Percentiles rank a stretch among this genome's conserved stretches.
These are phyloP conservation scores for Thyatira batis DNA, from an alignment of 2,888 invertebrate species.

Conservation along the genomic window DNA sequence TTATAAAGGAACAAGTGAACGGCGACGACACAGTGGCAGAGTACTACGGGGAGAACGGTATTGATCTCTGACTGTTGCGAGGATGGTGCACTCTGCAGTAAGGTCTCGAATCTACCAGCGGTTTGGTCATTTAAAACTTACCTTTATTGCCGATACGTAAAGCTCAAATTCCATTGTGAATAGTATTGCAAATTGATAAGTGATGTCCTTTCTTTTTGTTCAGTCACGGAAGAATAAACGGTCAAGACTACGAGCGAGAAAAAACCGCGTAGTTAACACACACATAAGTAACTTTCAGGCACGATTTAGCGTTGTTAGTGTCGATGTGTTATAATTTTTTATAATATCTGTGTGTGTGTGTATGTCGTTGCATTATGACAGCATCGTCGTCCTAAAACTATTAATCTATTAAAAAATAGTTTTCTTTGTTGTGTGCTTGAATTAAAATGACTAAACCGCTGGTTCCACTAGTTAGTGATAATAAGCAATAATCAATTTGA, in stretches of 20 bases:
- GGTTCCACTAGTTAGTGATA: neutral
- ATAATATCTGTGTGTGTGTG: neutral
- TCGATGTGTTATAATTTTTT: neutral
- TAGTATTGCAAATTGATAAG: too few species aligned
- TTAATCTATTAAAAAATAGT: neutral
- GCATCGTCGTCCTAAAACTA: too few species aligned
- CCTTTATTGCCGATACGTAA: neutral
- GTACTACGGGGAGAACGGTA: constrained; percentile 58
- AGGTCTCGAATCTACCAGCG: constrained; percentile 17
- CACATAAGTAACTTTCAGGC: neutral
- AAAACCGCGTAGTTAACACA: neutral
- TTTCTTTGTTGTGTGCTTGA: neutral
- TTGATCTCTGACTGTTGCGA: constrained; percentile 73
- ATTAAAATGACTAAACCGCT: neutral
- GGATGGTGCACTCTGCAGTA: constrained; percentile 81
- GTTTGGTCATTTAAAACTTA: neutral
- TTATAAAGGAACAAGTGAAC: constrained; percentile 60
- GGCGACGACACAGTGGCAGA: constrained; percentile 57
- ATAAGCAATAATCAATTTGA: neutral
- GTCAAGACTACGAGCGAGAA: neutral
- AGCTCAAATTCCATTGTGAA: neutral
- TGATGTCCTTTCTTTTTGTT: neutral
- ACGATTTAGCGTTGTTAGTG: neutral
- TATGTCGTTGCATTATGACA: neutral
- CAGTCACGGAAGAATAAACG: neutral